Conservation (phyloP, 2,888 invertebrate genomes). For the Lysandra coridon region DNA sequence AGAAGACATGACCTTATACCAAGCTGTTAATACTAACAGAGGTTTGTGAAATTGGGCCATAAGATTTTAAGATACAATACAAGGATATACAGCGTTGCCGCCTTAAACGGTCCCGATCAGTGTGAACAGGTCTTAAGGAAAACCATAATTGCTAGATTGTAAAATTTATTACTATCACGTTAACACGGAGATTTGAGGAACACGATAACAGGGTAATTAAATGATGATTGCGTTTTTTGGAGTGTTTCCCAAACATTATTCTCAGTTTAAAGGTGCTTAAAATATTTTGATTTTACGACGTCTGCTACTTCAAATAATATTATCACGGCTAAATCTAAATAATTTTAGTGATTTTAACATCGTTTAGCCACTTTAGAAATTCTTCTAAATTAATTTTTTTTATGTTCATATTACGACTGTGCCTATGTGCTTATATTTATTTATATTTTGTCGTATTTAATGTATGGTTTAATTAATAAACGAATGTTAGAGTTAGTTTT, state of each 20-base stretch:
- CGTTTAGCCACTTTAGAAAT: neutral
- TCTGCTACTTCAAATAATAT: neutral
- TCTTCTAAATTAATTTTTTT: slow-evolving; percentile 18
- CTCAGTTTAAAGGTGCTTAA: slow-evolving; percentile 6
- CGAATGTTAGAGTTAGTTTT: neutral
- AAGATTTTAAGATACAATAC: neutral
- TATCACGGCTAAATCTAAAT: neutral
- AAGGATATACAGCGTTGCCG: neutral
- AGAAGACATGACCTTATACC: no score
- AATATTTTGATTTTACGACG: slow-evolving; percentile 7
- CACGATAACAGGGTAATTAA: slow-evolving; percentile 8
- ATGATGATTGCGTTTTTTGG: slow-evolving; percentile 16
- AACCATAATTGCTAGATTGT: slow-evolving; percentile 11
- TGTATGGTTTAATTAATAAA: neutral
- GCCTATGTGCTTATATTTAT: neutral
- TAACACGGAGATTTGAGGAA: neutral
- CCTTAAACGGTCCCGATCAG: neutral
- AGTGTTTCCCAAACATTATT: slow-evolving; percentile 20
- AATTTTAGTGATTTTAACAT: neutral
- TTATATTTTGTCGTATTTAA: neutral
- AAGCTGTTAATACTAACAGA: no score
- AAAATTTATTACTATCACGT: slow-evolving; percentile 11
- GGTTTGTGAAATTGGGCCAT: no score
- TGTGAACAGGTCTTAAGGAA: neutral
- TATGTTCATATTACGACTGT: neutral